Conservation (phyloP, 2,888 invertebrate genomes). For the Auanema freiburgensis region DNA sequence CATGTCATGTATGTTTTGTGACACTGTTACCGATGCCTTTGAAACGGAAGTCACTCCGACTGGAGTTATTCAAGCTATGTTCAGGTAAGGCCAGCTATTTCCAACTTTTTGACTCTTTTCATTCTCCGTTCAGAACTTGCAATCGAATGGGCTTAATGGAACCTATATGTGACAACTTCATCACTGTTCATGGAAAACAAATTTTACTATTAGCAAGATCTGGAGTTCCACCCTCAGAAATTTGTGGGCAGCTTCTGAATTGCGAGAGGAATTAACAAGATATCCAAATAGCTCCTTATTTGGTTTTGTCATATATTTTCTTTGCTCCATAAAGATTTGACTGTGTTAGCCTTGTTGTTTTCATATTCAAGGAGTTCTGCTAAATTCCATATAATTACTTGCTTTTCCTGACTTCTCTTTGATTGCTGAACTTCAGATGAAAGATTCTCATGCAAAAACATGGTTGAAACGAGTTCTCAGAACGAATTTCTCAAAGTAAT, state of each 20-base stretch:
- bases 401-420: too few species aligned
- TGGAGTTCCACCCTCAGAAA: conserved; percentile 26
- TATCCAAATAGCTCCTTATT: neutral
- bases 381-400: too few species aligned
- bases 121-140: conserved; percentile 43
- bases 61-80: conserved; percentile 16
- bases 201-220: conserved; percentile 33
- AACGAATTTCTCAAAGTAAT: too few species aligned
- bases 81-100: conserved; percentile 3
- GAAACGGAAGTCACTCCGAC: conserved; percentile 17
- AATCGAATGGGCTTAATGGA: conserved; percentile 47
- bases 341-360: too few species aligned
- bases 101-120: conserved; percentile 1
- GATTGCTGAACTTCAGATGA: too few species aligned
- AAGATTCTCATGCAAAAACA: too few species aligned
- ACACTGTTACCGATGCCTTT: conserved; percentile 21
- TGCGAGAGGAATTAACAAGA: neutral
- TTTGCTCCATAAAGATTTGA: too few species aligned
- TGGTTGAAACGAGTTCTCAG: too few species aligned
- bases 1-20: conserved; percentile 25
- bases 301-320: too few species aligned
- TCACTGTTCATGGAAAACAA: conserved; percentile 39
- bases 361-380: too few species aligned
- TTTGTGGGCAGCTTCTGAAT: conserved; percentile 22
- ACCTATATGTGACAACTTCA: conserved; percentile 43